These are phyloP conservation scores for Chionoecetes opilio DNA, from an alignment of 1,140 invertebrate genomes.

Conservation along the genomic window DNA sequence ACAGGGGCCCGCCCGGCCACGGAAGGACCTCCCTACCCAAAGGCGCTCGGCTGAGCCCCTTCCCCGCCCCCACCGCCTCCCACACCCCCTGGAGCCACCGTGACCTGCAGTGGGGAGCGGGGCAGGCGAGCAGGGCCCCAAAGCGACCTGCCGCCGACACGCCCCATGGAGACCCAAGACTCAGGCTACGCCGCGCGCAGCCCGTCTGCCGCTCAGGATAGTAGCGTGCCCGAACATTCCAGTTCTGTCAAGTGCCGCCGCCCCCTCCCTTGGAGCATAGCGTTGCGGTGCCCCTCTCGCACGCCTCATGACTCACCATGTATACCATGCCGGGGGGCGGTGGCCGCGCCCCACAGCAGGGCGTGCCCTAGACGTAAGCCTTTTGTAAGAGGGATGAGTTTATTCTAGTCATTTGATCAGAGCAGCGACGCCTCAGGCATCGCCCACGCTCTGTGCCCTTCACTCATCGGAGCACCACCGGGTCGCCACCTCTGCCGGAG, in stretches of 20 bases:
- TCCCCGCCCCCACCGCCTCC: slow-evolving; percentile 36
- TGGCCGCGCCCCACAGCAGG: neutral
- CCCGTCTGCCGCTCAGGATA: neutral
- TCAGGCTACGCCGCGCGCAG: slow-evolving; percentile 51
- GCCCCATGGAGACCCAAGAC: slow-evolving; percentile 8
- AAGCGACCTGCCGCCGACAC: slow-evolving; percentile 36
- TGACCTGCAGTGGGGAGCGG: slow-evolving; percentile 71
- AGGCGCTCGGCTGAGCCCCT: neutral
- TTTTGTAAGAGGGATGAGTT: slow-evolving; percentile 1
- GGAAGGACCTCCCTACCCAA: neutral
- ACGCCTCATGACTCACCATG: neutral
- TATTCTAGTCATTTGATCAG: neutral
- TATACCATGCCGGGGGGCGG: neutral
- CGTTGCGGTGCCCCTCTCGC: neutral
- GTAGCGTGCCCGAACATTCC: slow-evolving; percentile 67
- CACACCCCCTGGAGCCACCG: neutral
- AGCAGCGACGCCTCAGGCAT: neutral
- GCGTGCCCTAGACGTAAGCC: neutral
- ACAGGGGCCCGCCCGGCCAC: neutral
- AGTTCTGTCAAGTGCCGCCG: neutral
- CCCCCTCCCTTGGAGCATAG: neutral
- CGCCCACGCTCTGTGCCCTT: neutral
- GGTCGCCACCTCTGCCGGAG: neutral
- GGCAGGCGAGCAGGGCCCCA: slow-evolving; percentile 9
- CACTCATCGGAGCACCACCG: neutral